A percentile compares a stretch with the other conserved stretches of the same genome.
These are phyloP conservation scores for Rutilus rutilus DNA, from an alignment of 2,113 vertebrate genomes.

Conservation along the genomic window DNA sequence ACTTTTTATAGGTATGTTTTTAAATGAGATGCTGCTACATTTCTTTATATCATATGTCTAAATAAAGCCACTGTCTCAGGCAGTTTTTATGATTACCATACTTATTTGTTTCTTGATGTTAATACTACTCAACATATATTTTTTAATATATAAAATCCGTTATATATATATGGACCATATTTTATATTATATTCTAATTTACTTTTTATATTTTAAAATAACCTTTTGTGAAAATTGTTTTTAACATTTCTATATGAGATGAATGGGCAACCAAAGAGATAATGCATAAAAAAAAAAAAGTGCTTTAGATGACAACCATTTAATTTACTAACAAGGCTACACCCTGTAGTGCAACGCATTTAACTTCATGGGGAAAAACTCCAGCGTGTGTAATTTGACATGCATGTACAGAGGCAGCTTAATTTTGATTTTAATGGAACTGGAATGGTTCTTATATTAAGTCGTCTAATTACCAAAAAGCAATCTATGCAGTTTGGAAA, in stretches of 20 bases:
- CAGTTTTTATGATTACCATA: slow-evolving; percentile 62
- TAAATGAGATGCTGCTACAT: slow-evolving; percentile 88
- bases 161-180: neutral
- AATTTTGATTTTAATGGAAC: slow-evolving; percentile 17
- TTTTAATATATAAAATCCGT: neutral
- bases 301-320: neutral
- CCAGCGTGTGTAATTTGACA: neutral
- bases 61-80: slow-evolving; percentile 84
- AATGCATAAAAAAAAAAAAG: neutral
- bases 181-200: neutral
- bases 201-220: neutral
- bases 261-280: neutral
- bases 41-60: slow-evolving; percentile 75
- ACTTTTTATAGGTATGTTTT: slow-evolving; percentile 62
- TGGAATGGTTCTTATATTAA: neutral
- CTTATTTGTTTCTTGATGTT: neutral
- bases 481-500: neutral
- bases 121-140: too few species aligned
- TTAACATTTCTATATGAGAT: neutral
- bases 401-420: neutral
- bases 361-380: neutral
- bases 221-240: neutral
- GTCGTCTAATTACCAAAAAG: neutral
- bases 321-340: neutral
- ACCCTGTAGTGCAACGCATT: neutral